Conservation (phyloP, 2,113 vertebrate genomes). For the Zapus hudsonius region DNA sequence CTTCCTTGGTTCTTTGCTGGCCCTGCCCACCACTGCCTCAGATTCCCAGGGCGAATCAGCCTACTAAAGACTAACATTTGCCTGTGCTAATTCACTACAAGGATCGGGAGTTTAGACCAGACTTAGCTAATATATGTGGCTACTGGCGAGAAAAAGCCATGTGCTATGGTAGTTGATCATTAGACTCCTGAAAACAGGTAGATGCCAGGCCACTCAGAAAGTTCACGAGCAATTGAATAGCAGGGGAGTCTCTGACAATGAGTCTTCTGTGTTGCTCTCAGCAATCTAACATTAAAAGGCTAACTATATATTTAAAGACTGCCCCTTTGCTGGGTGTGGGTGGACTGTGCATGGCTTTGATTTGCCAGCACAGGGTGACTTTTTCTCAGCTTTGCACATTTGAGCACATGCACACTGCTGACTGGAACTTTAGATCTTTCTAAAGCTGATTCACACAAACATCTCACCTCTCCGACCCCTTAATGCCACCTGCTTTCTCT, state of each 20-base stretch:
- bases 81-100: background rate
- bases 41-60: background rate
- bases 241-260: slow-evolving; percentile 48
- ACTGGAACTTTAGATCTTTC: slow-evolving; percentile 75
- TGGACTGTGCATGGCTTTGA: slow-evolving; percentile 68
- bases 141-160: slow-evolving; percentile 16
- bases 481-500: slow-evolving; percentile 68
- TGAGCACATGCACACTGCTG: slow-evolving; percentile 37
- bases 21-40: background rate
- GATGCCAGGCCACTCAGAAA: slow-evolving; percentile 58
- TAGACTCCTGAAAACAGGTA: slow-evolving; percentile 42
- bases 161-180: slow-evolving; percentile 32
- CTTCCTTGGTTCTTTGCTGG: background rate
- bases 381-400: slow-evolving; percentile 68
- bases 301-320: slow-evolving; percentile 80
- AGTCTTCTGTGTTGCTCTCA: slow-evolving; percentile 54
- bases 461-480: slow-evolving; percentile 66
- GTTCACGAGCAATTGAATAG: slow-evolving; percentile 41
- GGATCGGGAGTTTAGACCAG: background rate
- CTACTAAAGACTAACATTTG: background rate
- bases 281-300: slow-evolving; percentile 53
- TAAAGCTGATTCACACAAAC: slow-evolving; percentile 53
- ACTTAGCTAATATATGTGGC: background rate
- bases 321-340: slow-evolving; percentile 59
- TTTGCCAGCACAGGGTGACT: slow-evolving; percentile 69